Conservation (phyloP, 2,113 vertebrate genomes). For the Delphinus delphis region DNA sequence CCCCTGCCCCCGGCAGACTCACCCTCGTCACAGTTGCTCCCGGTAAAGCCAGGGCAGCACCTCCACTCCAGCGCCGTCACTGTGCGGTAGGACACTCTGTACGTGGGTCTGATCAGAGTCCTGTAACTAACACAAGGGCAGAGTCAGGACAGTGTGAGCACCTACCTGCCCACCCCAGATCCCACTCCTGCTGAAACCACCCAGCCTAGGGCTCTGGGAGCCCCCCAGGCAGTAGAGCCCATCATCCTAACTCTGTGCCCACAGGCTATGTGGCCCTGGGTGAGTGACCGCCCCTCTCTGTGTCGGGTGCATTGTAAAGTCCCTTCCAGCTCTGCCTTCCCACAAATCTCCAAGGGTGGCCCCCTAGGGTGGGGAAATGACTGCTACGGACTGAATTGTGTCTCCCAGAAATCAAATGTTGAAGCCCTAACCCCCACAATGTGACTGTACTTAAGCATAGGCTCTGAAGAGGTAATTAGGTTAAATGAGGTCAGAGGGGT, state of each 20-base stretch:
- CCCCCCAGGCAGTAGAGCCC: neutral
- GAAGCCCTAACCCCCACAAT: neutral
- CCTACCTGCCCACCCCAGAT: accelerated
- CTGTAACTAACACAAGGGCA: conserved; percentile 92
- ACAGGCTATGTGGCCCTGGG: neutral
- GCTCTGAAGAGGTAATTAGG: neutral
- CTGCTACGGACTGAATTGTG: neutral
- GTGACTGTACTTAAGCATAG: neutral
- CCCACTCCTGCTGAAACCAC: neutral
- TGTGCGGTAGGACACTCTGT: conserved; percentile 92
- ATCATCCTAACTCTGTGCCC: neutral
- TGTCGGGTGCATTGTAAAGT: neutral
- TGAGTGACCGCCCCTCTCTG: neutral
- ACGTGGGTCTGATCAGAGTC: conserved; percentile 92
- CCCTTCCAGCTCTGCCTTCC: neutral
- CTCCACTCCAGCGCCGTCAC: conserved; percentile 93
- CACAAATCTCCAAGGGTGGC: neutral
- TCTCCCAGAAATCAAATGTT: neutral
- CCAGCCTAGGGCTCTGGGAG: neutral
- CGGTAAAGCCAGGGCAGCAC: conserved; percentile 94
- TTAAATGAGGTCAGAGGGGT: neutral
- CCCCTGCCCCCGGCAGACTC: conserved; percentile 58
- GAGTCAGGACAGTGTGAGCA: conserved; percentile 58
- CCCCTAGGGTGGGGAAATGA: neutral
- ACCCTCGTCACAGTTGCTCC: conserved; percentile 93